These are phyloP conservation scores for Gymnoscelis rufifasciata DNA, from an alignment of 2,888 invertebrate species.

Conservation along the genomic window DNA sequence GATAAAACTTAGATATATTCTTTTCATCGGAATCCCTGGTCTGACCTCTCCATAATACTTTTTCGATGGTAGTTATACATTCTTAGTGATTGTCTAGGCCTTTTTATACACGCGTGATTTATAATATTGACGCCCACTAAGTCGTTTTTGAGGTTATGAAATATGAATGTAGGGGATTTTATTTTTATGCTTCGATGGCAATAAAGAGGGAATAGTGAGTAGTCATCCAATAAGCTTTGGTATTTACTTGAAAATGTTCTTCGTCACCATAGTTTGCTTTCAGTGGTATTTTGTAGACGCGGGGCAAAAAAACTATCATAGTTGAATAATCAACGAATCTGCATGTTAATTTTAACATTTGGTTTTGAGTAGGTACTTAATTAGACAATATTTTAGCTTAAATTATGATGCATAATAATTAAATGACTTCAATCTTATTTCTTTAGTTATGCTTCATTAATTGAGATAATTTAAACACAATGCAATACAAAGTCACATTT, in stretches of 20 bases:
- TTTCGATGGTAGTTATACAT: slow-evolving; percentile 33
- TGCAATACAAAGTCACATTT: too few relatives aligned
- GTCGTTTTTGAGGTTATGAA: slow-evolving; percentile 29
- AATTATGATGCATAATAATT: too few relatives aligned
- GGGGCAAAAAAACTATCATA: too few relatives aligned
- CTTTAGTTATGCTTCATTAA: too few relatives aligned
- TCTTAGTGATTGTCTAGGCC: slow-evolving; percentile 34
- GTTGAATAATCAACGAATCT: too few relatives aligned
- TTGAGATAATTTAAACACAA: too few relatives aligned
- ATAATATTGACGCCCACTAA: slow-evolving; percentile 30
- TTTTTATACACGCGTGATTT: slow-evolving; percentile 32
- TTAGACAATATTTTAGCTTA: too few relatives aligned
- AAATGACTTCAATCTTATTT: too few relatives aligned
- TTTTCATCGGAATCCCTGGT: slow-evolving; percentile 51
- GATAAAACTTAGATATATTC: slow-evolving; percentile 55
- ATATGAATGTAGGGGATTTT: slow-evolving; percentile 24
- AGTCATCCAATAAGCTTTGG: background rate
- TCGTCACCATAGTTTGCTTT: background rate
- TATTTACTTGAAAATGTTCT: background rate
- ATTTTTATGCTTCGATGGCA: slow-evolving; percentile 17
- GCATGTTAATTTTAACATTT: too few relatives aligned
- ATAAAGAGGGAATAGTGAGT: slow-evolving; percentile 5
- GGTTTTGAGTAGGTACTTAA: too few relatives aligned
- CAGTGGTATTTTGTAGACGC: too few relatives aligned
- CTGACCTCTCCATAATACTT: slow-evolving; percentile 38